Percentiles rank a stretch among this genome's conserved stretches.
phyloP scores from a whole-genome alignment of 2,888 invertebrate species.

The Schizaphis graminum region DNA sequence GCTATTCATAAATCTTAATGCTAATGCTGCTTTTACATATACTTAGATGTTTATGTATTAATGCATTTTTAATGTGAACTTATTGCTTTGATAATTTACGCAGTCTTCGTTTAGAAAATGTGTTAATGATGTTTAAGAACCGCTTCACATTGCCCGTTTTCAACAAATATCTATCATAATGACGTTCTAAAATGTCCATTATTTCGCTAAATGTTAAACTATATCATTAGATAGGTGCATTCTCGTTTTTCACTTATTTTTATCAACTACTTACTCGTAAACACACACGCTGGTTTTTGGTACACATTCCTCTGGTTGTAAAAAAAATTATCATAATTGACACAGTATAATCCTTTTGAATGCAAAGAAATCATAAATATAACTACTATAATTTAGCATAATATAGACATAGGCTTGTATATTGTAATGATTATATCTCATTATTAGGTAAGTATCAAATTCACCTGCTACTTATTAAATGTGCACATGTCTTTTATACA shows the following conservation, averaged over 20 bases:
- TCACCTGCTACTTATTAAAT: background rate
- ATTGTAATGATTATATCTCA: background rate
- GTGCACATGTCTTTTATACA: background rate
- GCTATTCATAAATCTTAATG: background rate
- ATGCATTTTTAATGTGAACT: background rate
- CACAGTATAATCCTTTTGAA: background rate
- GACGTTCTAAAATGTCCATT: background rate
- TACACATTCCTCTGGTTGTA: background rate
- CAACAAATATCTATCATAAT: background rate
- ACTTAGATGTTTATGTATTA: background rate
- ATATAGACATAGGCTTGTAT: background rate
- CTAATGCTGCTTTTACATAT: background rate
- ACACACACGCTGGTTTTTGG: background rate
- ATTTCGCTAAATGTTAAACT: background rate
- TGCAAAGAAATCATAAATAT: background rate
- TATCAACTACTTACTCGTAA: background rate
- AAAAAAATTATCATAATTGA: background rate
- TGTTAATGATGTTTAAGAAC: background rate
- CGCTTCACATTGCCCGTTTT: background rate
- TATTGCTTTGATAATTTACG: background rate
- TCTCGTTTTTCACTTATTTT: background rate
- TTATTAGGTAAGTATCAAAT: background rate
- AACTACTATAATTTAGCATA: background rate
- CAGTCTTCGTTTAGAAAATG: background rate
- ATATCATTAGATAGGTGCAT: background rate